Percentiles rank a stretch among this genome's conserved stretches.
Conservation (phyloP, 2,797 vertebrate species). For the Intellagama lesueurii region DNA sequence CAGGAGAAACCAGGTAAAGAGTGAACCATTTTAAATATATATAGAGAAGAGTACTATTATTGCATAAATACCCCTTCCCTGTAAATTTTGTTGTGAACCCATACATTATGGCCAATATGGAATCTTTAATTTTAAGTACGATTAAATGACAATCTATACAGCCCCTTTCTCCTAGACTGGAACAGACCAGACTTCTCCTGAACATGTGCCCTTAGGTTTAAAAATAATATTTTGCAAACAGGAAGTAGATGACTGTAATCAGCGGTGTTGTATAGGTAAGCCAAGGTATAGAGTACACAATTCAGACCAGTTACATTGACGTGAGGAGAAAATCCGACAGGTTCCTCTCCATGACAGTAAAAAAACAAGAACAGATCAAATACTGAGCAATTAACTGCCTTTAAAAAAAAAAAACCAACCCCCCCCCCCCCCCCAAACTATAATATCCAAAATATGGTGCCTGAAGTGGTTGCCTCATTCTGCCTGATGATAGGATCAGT, state of each 20-base stretch:
- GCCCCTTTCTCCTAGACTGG: not conserved
- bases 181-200: not conserved
- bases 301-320: not conserved
- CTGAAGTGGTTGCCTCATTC: not conserved
- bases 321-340: not conserved
- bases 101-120: not conserved
- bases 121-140: not conserved
- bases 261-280: not conserved
- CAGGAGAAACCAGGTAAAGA: conserved; percentile 86
- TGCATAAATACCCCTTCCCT: not conserved
- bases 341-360: not conserved
- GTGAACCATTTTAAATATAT: not conserved
- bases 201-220: not conserved
- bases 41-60: not conserved
- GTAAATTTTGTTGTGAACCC: not conserved
- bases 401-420: not conserved
- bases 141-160: not conserved
- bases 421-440: not conserved
- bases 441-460: not conserved
- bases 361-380: not conserved
- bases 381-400: not conserved
- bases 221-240: not conserved
- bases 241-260: not conserved
- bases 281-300: not conserved
- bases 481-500: not conserved